Base-by-base conservation (phyloP, 2,797 vertebrate species). In the Sylvilagus floridanus region DNA sequence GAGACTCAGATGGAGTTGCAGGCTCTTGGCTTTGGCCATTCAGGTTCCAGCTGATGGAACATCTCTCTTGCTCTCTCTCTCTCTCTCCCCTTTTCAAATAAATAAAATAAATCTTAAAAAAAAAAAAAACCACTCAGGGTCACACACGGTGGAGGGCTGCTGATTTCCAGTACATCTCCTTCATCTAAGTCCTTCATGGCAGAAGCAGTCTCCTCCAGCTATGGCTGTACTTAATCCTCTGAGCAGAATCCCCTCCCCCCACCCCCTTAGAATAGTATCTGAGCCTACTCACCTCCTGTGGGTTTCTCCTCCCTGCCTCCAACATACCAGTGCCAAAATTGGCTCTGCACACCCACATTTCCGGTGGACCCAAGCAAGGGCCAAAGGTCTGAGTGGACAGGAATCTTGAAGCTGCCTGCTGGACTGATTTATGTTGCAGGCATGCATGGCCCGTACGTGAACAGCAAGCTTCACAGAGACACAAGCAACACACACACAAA, bases 371-470 rank as follows among this genome's bases (percentile, higher is more conserved):
- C 21, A 72, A 88, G 35, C 4, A 24, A 90, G 50, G 66, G 63
- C n/a, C 91, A 88, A 79, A 95, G 72, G 65, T 90, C 93, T 79
- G 73, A 90, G 78, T 63, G 69, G 84, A 57, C 94, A 84, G 88
- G 71, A 63, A 76, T 92, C 88, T 93, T 94, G 60, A 76, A 69
- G 50, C 42, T 93, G 75, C 85, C 63, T 88, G 78, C 79, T 60
- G 73, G 90, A 83, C 26, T 57, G 82, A 93, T 42, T 83, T 72
- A 93, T 12, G 35, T 81, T 57, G 42, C n/a, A 65, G 86, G 94
- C 93, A 96, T 63, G 19, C 88, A 62, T 94, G 94, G 65, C 85
- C 88, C 83, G 32, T 14, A 71, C 68, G 37, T 65, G 75, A 7
- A 0, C 81, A 78, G 77, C 92, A 83, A 60, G 83, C 77, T 72